phyloP scores from a whole-genome alignment of 2,888 invertebrate genomes.

The Rotaria socialis region DNA sequence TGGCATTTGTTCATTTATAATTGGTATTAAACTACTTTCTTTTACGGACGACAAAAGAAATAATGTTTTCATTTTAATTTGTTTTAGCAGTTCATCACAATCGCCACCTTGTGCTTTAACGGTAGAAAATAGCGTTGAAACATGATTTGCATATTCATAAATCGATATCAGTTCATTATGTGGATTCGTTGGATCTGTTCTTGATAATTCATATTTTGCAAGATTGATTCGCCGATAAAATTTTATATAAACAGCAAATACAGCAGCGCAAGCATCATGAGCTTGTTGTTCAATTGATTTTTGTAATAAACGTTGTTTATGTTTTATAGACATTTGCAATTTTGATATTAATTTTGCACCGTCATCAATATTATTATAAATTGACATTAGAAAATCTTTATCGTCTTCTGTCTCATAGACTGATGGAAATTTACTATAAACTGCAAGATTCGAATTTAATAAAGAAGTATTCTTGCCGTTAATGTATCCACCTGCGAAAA shows the following conservation, averaged over 20 bases:
- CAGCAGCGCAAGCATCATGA: neutral
- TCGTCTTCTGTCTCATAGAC: neutral
- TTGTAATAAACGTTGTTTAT: neutral
- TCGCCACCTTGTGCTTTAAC: constrained; percentile 12
- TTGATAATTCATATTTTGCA: neutral
- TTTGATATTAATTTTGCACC: neutral
- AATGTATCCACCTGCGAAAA: neutral
- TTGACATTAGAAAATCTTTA: neutral
- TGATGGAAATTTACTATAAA: neutral
- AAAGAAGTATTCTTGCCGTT: neutral
- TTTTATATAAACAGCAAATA: constrained; percentile 34
- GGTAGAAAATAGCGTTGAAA: neutral
- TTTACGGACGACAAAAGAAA: neutral
- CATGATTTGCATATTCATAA: neutral
- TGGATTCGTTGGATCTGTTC: neutral
- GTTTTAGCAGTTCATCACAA: neutral
- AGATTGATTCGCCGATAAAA: neutral
- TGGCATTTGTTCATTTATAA: neutral
- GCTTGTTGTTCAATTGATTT: constrained; percentile 23
- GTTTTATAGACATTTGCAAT: neutral
- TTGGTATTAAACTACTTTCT: neutral
- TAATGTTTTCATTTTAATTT: constrained; percentile 4
- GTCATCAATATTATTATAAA: constrained; percentile 1
- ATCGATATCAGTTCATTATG: neutral
- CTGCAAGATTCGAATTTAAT: neutral